phyloP scores from a whole-genome alignment of 2,113 vertebrate genomes.

The Chrysochloris asiatica region DNA sequence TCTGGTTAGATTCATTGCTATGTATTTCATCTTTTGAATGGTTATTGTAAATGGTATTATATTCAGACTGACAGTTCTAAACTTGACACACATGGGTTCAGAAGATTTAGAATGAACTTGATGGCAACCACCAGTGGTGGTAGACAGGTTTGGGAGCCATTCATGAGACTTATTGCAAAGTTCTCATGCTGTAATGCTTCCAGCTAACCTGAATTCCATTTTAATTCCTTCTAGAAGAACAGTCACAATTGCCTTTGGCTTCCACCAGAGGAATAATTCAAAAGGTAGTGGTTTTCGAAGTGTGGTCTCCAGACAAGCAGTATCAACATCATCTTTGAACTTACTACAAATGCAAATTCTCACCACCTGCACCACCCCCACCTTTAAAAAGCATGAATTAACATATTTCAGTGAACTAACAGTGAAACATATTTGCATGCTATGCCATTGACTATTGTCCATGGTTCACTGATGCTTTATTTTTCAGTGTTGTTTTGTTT shows the following conservation, averaged over 20 bases:
- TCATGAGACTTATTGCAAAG: not conserved
- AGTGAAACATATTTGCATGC: not conserved
- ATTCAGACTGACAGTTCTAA: too few species aligned
- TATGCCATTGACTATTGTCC: not conserved
- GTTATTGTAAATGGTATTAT: too few species aligned
- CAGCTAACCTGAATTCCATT: not conserved
- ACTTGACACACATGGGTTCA: not conserved
- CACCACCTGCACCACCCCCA: not conserved
- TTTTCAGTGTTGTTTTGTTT: not conserved
- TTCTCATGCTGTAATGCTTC: not conserved
- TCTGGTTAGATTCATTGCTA: too few species aligned
- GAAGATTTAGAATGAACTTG: not conserved
- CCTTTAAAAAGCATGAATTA: not conserved
- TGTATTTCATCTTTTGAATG: too few species aligned
- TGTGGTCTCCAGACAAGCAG: not conserved
- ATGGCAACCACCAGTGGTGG: not conserved
- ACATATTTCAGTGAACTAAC: not conserved
- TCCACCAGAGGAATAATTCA: not conserved
- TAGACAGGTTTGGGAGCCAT: not conserved
- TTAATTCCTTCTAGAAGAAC: not conserved
- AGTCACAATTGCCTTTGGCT: not conserved
- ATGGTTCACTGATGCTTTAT: not conserved
- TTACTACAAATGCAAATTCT: not conserved
- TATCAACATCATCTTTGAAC: not conserved
- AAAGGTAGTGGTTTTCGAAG: not conserved